Conservation (phyloP, 30 jellyfish, hydroid and myxozoan genomes). For the Cassiopea xamachana region DNA sequence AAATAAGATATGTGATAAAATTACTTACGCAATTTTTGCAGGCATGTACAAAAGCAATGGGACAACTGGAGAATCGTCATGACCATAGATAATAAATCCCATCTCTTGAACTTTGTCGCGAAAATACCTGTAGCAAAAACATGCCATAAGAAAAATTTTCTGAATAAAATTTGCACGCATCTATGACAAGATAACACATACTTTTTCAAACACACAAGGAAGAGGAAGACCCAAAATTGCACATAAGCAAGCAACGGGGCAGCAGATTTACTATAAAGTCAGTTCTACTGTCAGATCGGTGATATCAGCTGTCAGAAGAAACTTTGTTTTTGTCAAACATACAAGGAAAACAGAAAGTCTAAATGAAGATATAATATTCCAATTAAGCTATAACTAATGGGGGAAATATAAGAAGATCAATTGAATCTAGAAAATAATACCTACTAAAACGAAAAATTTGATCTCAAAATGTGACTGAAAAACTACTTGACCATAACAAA, state of each 20-base stretch:
- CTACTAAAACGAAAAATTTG: too few relatives aligned
- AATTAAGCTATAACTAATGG: too few relatives aligned
- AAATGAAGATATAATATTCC: too few relatives aligned
- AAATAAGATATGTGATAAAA: too few relatives aligned
- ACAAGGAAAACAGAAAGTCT: too few relatives aligned
- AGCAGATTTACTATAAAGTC: not conserved
- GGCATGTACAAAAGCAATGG: slow-evolving; percentile 96
- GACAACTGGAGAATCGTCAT: slow-evolving; percentile 99
- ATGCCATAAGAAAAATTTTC: too few relatives aligned
- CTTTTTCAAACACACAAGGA: not conserved
- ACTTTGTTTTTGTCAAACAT: too few relatives aligned
- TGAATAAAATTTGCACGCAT: not conserved
- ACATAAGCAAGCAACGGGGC: not conserved
- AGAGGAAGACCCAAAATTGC: not conserved
- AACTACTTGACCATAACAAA: not conserved
- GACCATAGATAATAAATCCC: slow-evolving; percentile 98
- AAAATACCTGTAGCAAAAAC: slow-evolving; percentile 58
- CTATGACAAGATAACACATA: not conserved
- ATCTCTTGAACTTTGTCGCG: slow-evolving; percentile 79
- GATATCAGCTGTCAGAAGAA: not conserved
- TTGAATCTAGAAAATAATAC: too few relatives aligned
- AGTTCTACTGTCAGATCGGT: not conserved
- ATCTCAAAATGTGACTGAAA: not conserved
- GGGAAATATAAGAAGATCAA: too few relatives aligned
- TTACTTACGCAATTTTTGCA: slow-evolving; percentile 93